Evolutionary conservation across 2,113 vertebrate species (phyloP).

Genomic region (Polyodon spathula): DNA sequence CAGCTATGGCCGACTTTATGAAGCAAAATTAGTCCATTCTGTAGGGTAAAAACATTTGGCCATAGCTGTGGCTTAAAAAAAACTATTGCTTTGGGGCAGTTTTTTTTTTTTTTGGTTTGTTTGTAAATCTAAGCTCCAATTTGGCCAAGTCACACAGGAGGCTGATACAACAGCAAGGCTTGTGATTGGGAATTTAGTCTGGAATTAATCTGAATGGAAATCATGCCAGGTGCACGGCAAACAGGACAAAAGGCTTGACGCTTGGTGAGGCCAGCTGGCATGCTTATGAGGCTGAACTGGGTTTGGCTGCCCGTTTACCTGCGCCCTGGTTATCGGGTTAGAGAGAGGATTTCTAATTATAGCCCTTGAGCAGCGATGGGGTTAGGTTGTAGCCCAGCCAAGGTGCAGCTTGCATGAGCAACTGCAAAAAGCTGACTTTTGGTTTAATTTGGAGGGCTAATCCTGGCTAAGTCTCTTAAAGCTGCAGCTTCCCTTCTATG

Average conservation of each 20-base stretch:
- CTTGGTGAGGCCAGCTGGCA: slow-evolving; percentile 19
- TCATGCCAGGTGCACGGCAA: slow-evolving; percentile 30
- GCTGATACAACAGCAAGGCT: slow-evolving; percentile 32
- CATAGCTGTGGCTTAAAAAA: too few relatives aligned
- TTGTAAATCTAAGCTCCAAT: slow-evolving; percentile 41
- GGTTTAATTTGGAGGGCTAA: slow-evolving; percentile 71
- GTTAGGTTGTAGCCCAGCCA: slow-evolving; percentile 39
- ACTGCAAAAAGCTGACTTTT: slow-evolving; percentile 59
- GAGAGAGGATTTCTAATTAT: slow-evolving; percentile 44
- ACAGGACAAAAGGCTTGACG: slow-evolving; percentile 25
- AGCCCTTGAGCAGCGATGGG: slow-evolving; percentile 34
- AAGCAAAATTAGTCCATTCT: too few relatives aligned
- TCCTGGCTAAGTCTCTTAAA: slow-evolving; percentile 62
- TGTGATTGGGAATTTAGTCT: slow-evolving; percentile 37
- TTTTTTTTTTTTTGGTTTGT: too few relatives aligned
- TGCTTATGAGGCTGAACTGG: background rate
- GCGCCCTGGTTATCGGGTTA: slow-evolving; percentile 10
- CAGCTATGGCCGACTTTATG: too few relatives aligned
- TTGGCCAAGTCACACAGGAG: slow-evolving; percentile 48
- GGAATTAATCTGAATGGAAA: slow-evolving; percentile 41
- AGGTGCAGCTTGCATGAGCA: slow-evolving; percentile 58
- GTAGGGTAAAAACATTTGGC: too few relatives aligned
- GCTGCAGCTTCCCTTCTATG: slow-evolving; percentile 43
- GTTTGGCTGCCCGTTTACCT: slow-evolving; percentile 18
- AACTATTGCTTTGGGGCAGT: too few relatives aligned